Base-by-base conservation (phyloP, 2,113 vertebrate genomes). In the Catharus bicknelli region DNA sequence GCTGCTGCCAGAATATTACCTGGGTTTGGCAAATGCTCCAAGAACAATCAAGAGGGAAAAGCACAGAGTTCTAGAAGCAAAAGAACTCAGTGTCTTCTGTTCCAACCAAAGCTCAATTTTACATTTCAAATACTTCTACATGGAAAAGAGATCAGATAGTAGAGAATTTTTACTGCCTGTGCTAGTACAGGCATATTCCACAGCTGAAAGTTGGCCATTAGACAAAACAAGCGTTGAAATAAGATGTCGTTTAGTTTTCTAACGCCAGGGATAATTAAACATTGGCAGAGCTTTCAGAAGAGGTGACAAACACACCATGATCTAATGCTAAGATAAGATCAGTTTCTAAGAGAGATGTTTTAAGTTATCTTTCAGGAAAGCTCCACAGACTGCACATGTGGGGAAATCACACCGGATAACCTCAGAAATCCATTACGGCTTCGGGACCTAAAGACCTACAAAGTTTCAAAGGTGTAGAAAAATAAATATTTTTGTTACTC, bases 261-360 rank as follows among this genome's bases (percentile, higher is more conserved):
- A 88, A 86, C 68, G 8, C 80, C 68, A 55, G 80, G 86, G 88
- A 83, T 92, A 95, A 96, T 94, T 88, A 94, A 95, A 95, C 67
- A 90, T 34, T 93, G 72, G 82, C 83, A 93, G 72, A 90, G 79
- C 59, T 74, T 83, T 88, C 72, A 93, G 54, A 83, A 80, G 79
- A 95, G 79, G 76, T 86, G 95, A 96, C 88, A 93, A 89, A 91
- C 54, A 88, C 50, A 67, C 82, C 51, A 51, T 27, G 88, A 95
- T 80, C 79, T 77, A 73, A 88, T 42, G 29, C 79, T 83, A 80
- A 88, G 90, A 95, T 93, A 91, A 75, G 70, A 94, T 73, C 66
- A 42, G 20, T 90, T 79, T 80, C 78, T 76, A 68, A 78, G 42
- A 81, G 23, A 76, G 29, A 51, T n/a, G 38, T 66, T 95, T 91